phyloP scores from a whole-genome alignment of 2,113 vertebrate species.

The Ammospiza nelsoni region DNA sequence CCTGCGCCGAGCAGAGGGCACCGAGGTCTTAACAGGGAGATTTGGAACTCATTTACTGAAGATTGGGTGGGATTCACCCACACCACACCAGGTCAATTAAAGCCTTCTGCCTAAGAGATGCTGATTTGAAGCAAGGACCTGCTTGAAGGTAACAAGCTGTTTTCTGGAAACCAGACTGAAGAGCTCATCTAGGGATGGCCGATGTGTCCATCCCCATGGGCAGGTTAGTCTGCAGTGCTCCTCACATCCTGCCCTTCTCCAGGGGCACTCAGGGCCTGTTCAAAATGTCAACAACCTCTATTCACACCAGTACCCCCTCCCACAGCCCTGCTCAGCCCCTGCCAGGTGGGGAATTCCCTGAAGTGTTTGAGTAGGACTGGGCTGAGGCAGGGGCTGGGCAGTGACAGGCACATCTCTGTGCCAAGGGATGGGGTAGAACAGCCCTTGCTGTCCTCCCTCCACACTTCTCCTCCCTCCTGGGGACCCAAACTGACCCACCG shows the following conservation, averaged over 20 bases:
- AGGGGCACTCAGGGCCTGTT: background rate
- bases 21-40: background rate
- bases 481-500: background rate
- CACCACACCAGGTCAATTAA: background rate
- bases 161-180: background rate
- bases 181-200: accelerated
- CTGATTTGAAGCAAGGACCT: background rate
- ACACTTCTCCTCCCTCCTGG: too few species aligned
- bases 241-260: background rate
- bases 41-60: conserved; percentile 24
- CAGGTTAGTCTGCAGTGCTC: background rate
- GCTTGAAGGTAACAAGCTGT: accelerated
- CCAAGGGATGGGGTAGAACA: accelerated
- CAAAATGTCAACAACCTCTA: background rate
- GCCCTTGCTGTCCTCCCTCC: background rate
- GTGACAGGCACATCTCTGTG: accelerated
- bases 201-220: background rate
- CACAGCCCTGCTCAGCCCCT: background rate
- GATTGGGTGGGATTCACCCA: conserved; percentile 29
- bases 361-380: background rate
- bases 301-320: background rate
- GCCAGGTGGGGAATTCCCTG: background rate
- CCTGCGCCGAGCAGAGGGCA: background rate
- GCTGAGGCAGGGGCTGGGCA: background rate
- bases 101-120: background rate